Evolutionary conservation across 2,797 vertebrate genomes (phyloP).

Genomic region (Prionace glauca): DNA sequence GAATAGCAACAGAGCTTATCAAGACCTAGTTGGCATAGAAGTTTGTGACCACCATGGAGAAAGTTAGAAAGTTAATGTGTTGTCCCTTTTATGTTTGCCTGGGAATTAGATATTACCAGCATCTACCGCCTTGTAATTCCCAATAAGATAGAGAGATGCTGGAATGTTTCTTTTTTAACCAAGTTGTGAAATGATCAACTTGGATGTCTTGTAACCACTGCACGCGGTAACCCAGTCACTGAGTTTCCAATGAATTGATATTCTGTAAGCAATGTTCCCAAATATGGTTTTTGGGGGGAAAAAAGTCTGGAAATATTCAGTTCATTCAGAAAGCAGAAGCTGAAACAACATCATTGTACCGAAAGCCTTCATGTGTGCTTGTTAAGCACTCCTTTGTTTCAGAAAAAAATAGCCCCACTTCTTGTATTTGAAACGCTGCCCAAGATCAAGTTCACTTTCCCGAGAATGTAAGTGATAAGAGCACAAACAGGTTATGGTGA

Average conservation of each 20-base stretch:
- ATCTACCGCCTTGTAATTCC: neutral
- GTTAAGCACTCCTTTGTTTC: neutral
- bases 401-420: neutral
- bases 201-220: neutral
- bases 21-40: no score
- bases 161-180: neutral
- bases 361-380: neutral
- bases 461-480: neutral
- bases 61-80: neutral
- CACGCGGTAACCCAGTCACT: neutral
- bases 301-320: neutral
- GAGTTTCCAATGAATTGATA: neutral
- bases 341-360: neutral
- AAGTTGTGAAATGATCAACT: neutral
- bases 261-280: neutral
- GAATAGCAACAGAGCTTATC: no score
- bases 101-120: neutral
- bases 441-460: neutral
- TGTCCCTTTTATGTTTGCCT: neutral
- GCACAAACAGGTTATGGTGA: no score
- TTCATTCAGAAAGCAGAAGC: neutral
- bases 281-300: neutral
- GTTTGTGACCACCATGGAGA: no score
- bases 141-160: neutral
- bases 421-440: neutral